Conservation (phyloP, 1,140 invertebrate species). For the Tetramorium simillimum region DNA sequence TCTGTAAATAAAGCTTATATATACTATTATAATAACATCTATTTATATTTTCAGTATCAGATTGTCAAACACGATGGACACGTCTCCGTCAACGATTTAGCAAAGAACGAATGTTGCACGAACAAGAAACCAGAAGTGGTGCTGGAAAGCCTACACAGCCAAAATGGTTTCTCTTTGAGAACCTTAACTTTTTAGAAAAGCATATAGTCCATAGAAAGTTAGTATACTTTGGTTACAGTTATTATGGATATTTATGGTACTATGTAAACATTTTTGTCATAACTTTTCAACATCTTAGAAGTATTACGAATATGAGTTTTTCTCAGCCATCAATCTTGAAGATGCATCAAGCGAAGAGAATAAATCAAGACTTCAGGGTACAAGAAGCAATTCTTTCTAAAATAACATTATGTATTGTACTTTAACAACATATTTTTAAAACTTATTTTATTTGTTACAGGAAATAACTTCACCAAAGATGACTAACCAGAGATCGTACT, state of each 20-base stretch:
- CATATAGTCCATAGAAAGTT: neutral
- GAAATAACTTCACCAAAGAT: neutral
- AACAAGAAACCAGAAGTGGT: slow-evolving; percentile 2
- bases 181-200: neutral
- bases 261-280: neutral
- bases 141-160: neutral
- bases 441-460: neutral
- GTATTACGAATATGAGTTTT: neutral
- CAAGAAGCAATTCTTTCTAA: neutral
- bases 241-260: neutral
- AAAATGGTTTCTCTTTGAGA: neutral
- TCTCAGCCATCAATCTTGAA: neutral
- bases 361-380: neutral
- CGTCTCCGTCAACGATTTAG: neutral
- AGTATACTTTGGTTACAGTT: neutral
- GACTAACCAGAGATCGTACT: too few species aligned
- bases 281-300: neutral
- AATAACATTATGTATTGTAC: neutral
- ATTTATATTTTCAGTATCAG: neutral
- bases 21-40: neutral
- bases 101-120: neutral
- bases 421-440: neutral
- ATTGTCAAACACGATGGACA: neutral
- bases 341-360: neutral
- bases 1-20: too few species aligned